phyloP scores from a whole-genome alignment of 2,797 vertebrate species.

The Denticeps clupeoides region DNA sequence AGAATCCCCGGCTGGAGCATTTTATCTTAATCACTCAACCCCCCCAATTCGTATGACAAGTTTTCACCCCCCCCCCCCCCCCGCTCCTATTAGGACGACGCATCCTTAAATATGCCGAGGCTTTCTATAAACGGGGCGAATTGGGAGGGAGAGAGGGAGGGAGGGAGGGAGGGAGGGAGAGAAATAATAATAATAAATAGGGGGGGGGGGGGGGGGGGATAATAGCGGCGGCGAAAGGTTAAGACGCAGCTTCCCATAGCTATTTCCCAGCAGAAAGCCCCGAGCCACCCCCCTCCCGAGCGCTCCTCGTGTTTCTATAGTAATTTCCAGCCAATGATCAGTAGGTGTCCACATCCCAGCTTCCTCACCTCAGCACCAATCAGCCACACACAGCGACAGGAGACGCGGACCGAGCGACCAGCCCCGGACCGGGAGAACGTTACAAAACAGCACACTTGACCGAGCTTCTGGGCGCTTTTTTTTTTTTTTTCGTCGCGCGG shows the following conservation, averaged over 20 bases:
- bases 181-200: too few species aligned
- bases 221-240: constrained; percentile 30
- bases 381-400: constrained; percentile 82
- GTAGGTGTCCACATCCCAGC: constrained; percentile 82
- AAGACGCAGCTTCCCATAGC: constrained; percentile 42
- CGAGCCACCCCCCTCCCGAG: constrained; percentile 54
- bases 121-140: constrained; percentile 37
- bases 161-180: too few species aligned
- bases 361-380: constrained; percentile 83
- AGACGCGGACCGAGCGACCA: constrained; percentile 67
- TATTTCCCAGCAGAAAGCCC: constrained; percentile 46
- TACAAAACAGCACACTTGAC: too few species aligned
- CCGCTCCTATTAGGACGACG: constrained; percentile 50
- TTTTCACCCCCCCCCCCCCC: constrained; percentile 32
- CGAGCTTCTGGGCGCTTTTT: constrained; percentile 42
- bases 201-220: too few species aligned
- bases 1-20: constrained; percentile 41
- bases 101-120: constrained; percentile 35
- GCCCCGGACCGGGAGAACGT: constrained; percentile 16
- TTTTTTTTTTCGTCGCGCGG: constrained; percentile 38
- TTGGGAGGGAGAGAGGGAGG: constrained; percentile 32
- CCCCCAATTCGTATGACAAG: constrained; percentile 68
- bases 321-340: constrained; percentile 87
- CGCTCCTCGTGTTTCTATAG: constrained; percentile 74
- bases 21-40: constrained; percentile 64